Evolutionary conservation across 1,140 invertebrate species (phyloP).

Genomic region (Hypothenemus hampei): DNA sequence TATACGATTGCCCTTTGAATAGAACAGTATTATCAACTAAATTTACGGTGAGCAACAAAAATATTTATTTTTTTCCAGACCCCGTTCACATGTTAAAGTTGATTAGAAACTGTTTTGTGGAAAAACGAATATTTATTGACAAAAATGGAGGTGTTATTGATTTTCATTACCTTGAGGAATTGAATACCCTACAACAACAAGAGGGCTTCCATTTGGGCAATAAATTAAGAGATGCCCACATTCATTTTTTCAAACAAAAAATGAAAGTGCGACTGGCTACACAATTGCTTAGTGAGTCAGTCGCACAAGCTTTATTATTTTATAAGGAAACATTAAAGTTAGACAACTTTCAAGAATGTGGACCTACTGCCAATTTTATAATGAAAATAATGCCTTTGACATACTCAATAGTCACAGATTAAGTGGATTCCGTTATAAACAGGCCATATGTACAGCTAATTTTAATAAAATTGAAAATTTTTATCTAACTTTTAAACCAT

Average conservation of each 20-base stretch:
- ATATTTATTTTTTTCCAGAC: background rate
- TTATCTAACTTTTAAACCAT: too few species aligned
- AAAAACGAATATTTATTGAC: slow-evolving; percentile 1
- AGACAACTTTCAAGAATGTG: background rate
- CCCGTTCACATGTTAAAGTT: background rate
- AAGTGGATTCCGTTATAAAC: too few species aligned
- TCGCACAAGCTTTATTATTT: too few species aligned
- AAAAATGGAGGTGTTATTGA: slow-evolving; percentile 9
- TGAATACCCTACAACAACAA: background rate
- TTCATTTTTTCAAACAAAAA: slow-evolving; percentile 16
- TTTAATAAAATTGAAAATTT: too few species aligned
- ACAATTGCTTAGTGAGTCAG: slow-evolving; percentile 2
- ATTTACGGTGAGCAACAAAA: background rate
- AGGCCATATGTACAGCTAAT: slow-evolving; percentile 4
- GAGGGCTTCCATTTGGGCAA: slow-evolving; percentile 4
- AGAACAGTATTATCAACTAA: background rate
- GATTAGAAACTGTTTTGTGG: background rate
- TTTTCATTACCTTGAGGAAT: slow-evolving; percentile 1
- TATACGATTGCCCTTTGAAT: background rate
- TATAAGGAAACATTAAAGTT: too few species aligned
- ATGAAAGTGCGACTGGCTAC: slow-evolving; percentile 12
- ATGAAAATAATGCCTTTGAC: slow-evolving; percentile 13
- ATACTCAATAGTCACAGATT: slow-evolving; percentile 17
- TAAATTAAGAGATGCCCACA: slow-evolving; percentile 5
- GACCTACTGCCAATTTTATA: background rate